These are phyloP conservation scores for Pyralis farinalis DNA, from an alignment of 2,888 invertebrate genomes.

Conservation along the genomic window DNA sequence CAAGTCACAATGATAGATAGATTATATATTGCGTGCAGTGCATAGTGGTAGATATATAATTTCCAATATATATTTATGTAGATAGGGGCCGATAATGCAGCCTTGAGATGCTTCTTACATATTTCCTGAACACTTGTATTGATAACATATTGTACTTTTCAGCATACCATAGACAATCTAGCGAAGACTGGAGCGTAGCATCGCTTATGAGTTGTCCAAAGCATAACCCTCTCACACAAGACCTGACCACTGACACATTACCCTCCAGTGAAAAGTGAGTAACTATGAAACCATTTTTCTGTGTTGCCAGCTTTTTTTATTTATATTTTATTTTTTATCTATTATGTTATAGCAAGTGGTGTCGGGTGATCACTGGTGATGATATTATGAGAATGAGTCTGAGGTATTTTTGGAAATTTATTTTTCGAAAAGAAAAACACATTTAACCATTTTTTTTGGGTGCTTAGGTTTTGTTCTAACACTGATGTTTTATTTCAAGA, in stretches of 20 bases:
- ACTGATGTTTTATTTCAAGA: not conserved
- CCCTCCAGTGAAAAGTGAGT: conserved; percentile 75
- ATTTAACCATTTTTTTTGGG: conserved; percentile 22
- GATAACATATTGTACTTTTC: conserved; percentile 12
- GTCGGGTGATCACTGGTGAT: conserved; percentile 84
- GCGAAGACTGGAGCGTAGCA: conserved; percentile 86
- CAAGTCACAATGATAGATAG: no score
- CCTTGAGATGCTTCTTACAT: no score
- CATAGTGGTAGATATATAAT: no score
- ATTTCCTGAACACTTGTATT: no score
- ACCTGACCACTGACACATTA: conserved; percentile 55
- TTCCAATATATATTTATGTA: no score
- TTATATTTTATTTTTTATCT: conserved; percentile 22
- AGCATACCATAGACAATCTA: conserved; percentile 62
- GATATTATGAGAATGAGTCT: conserved; percentile 89
- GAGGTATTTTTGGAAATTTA: conserved; percentile 73
- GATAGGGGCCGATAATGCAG: no score
- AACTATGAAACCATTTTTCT: conserved; percentile 12
- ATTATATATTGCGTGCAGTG: no score
- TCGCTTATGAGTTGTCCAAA: conserved; percentile 88
- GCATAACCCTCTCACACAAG: conserved; percentile 62
- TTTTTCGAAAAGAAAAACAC: conserved; percentile 24
- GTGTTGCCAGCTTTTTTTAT: conserved; percentile 13
- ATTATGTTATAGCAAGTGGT: conserved; percentile 75
- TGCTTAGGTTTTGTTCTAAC: conserved; percentile 15